phyloP scores from a whole-genome alignment of 2,113 vertebrate species.

The Suncus etruscus region DNA sequence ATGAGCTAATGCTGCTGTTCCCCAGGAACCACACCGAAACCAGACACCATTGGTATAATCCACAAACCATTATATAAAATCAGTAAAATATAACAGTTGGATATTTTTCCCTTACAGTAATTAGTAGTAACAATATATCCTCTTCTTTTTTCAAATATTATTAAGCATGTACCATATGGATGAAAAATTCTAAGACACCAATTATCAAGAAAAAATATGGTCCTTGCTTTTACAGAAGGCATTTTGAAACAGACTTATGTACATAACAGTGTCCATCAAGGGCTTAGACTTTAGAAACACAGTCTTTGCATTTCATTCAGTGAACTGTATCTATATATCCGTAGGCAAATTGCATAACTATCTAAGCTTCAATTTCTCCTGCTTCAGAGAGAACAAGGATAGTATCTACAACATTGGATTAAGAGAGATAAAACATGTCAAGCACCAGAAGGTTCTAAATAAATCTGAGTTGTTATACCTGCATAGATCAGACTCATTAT shows the following conservation, averaged over 20 bases:
- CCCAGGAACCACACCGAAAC: too few species aligned
- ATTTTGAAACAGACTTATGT: conserved; percentile 31
- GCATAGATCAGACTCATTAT: not conserved
- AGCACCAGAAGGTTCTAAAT: conserved; percentile 1
- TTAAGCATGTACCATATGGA: not conserved
- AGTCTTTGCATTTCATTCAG: too few species aligned
- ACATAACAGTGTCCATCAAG: not conserved
- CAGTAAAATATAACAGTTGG: not conserved
- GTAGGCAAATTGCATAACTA: not conserved
- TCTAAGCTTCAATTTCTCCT: conserved; percentile 13
- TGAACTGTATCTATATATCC: not conserved
- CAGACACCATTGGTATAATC: too few species aligned
- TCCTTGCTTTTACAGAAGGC: conserved; percentile 5
- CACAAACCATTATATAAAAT: too few species aligned
- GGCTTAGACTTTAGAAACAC: too few species aligned
- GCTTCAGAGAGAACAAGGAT: not conserved
- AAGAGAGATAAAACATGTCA: conserved; percentile 13
- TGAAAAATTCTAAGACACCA: not conserved
- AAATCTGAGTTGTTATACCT: not conserved
- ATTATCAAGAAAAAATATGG: not conserved
- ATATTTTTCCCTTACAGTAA: not conserved
- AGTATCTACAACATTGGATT: not conserved
- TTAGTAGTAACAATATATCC: not conserved
- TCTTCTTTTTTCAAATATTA: conserved; percentile 46
- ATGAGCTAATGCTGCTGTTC: too few species aligned